Evolutionary conservation across 2,797 vertebrate species (phyloP).

Genomic region (Anableps anableps): DNA sequence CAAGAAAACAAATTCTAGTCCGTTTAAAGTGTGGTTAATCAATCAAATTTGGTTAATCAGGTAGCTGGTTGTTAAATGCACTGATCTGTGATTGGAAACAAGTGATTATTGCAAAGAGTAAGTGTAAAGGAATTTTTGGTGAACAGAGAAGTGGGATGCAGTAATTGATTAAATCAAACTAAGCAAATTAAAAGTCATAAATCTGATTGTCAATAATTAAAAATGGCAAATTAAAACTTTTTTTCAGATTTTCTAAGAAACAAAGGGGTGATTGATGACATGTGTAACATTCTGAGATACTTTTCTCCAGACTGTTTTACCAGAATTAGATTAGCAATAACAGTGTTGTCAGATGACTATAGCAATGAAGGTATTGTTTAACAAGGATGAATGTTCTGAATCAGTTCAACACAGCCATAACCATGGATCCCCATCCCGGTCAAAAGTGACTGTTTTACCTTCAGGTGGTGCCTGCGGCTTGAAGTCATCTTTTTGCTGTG

Average conservation of each 20-base stretch:
- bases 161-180: neutral
- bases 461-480: conserved; percentile 88
- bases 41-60: too few relatives aligned
- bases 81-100: neutral
- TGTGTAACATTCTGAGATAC: neutral
- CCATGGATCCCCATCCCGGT: neutral
- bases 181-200: neutral
- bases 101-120: neutral
- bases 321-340: neutral
- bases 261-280: neutral
- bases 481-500: conserved; percentile 85
- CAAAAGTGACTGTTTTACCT: conserved; percentile 53
- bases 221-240: neutral
- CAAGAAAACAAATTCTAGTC: neutral
- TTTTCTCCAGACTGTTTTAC: neutral
- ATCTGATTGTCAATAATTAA: neutral
- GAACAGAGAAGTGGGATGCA: neutral
- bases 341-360: neutral
- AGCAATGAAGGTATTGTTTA: neutral
- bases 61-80: neutral
- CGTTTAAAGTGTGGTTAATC: neutral
- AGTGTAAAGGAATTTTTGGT: neutral
- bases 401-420: neutral
- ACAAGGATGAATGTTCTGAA: neutral
- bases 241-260: neutral